These are phyloP conservation scores for Oikopleura vanhoeffeni DNA, from an alignment of 23 tunicate genomes.

Conservation along the genomic window DNA sequence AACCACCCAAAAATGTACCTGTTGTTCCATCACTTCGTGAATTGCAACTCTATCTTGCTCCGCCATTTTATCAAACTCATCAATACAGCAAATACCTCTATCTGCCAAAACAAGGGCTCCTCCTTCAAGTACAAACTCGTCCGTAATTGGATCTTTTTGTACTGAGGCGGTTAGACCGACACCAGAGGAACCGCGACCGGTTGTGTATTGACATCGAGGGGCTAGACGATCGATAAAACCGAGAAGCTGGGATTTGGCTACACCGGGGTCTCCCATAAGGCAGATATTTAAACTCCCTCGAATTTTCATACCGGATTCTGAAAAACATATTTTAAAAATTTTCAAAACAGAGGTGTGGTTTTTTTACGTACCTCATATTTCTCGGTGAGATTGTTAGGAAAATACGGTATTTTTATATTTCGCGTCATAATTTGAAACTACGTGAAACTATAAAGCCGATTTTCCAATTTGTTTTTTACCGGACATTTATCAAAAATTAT, in stretches of 20 bases:
- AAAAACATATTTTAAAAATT: too few species aligned
- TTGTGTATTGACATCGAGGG: constrained; percentile 89
- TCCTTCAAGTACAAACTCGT: constrained; percentile 86
- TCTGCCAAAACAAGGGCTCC: constrained; percentile 96
- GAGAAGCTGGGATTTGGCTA: constrained; percentile 90
- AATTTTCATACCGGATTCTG: constrained; percentile 67
- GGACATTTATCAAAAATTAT: too few species aligned
- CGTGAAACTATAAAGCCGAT: too few species aligned
- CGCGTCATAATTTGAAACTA: too few species aligned
- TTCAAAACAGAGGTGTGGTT: too few species aligned
- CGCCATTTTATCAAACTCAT: constrained; percentile 98
- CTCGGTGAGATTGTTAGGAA: too few species aligned
- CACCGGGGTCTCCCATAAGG: constrained; percentile 99
- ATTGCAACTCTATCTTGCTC: constrained; percentile 93
- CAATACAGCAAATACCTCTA: constrained; percentile 96
- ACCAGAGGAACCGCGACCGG: constrained; percentile 96
- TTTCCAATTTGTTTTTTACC: too few species aligned
- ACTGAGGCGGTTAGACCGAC: constrained; percentile 97
- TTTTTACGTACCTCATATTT: too few species aligned
- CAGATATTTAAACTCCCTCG: constrained; percentile 89
- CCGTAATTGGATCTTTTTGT: constrained; percentile 88
- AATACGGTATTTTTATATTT: too few species aligned
- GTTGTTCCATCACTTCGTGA: constrained; percentile 99
- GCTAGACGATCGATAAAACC: constrained; percentile 88
- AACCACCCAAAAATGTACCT: constrained; percentile 8